Percentiles rank a stretch among this genome's conserved stretches.
Conservation (phyloP, 1,140 invertebrate species). For the Stegodyphus dumicola region DNA sequence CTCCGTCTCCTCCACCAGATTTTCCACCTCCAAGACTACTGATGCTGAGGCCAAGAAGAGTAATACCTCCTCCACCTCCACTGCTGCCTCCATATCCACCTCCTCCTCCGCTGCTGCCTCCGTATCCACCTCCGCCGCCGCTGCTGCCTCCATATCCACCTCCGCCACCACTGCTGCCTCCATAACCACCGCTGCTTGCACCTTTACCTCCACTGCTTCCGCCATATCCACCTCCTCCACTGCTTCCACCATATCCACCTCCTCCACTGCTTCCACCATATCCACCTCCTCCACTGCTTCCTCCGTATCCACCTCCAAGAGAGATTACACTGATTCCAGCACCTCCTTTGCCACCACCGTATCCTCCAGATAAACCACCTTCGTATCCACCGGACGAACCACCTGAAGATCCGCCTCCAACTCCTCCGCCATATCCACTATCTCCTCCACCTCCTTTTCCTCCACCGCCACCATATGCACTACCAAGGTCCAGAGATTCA, state of each 20-base stretch:
- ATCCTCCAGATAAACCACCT: not conserved
- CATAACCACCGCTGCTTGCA: not conserved
- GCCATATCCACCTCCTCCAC: not conserved
- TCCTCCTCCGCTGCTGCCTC: slow-evolving; percentile 37
- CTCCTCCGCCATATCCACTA: slow-evolving; percentile 33
- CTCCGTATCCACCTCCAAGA: slow-evolving; percentile 13
- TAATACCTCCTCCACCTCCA: slow-evolving; percentile 28
- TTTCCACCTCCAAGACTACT: slow-evolving; percentile 51
- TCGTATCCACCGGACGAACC: slow-evolving; percentile 3
- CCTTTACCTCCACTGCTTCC: slow-evolving; percentile 1
- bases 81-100: not conserved
- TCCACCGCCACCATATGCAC: slow-evolving; percentile 26
- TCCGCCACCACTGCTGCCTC: not conserved
- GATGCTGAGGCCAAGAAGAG: slow-evolving; percentile 47
- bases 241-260: not conserved
- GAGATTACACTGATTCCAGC: not conserved
- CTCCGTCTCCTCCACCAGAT: slow-evolving; percentile 11
- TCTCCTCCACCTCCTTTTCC: slow-evolving; percentile 19
- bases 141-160: slow-evolving; percentile 2
- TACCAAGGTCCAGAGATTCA: not conserved
- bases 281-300: not conserved
- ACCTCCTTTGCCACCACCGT: slow-evolving; percentile 27
- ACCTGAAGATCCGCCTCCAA: slow-evolving; percentile 15
- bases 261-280: not conserved
- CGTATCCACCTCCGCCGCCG: slow-evolving; percentile 29